Conservation (phyloP, 1,140 invertebrate species). For the Arion vulgaris region DNA sequence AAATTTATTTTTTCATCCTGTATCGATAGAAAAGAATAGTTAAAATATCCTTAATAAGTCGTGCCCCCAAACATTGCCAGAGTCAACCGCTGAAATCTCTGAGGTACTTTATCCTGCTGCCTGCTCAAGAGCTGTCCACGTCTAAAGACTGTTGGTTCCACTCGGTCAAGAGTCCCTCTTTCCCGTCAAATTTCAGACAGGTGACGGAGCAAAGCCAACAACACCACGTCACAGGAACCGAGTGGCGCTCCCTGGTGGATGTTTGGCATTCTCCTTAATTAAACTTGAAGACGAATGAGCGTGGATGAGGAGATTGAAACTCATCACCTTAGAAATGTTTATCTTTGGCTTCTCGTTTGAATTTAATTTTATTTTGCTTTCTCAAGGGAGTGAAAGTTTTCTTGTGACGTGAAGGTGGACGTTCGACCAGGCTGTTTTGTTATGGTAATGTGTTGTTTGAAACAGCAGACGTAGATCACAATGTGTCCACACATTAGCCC, state of each 20-base stretch:
- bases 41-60: too few species aligned
- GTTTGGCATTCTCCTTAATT: conserved; percentile 12
- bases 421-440: neutral
- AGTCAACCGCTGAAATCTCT: conserved; percentile 4
- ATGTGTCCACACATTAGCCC: neutral
- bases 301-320: conserved; percentile 10
- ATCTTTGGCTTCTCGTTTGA: conserved; percentile 10
- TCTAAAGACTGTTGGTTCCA: conserved; percentile 30
- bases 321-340: conserved; percentile 4
- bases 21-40: too few species aligned
- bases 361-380: conserved; percentile 28
- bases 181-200: conserved; percentile 12
- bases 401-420: neutral
- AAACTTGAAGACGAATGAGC: conserved; percentile 13
- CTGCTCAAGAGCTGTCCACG: too few species aligned
- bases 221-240: conserved; percentile 21
- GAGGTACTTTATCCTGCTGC: neutral
- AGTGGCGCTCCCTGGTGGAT: neutral
- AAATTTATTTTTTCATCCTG: too few species aligned
- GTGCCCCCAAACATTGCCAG: too few species aligned
- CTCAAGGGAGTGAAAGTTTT: neutral
- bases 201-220: conserved; percentile 29
- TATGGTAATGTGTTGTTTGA: conserved; percentile 8
- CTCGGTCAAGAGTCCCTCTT: conserved; percentile 30
- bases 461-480: neutral